These are phyloP conservation scores for Puntigrus tetrazona DNA, from an alignment of 2,113 vertebrate genomes.

Conservation along the genomic window DNA sequence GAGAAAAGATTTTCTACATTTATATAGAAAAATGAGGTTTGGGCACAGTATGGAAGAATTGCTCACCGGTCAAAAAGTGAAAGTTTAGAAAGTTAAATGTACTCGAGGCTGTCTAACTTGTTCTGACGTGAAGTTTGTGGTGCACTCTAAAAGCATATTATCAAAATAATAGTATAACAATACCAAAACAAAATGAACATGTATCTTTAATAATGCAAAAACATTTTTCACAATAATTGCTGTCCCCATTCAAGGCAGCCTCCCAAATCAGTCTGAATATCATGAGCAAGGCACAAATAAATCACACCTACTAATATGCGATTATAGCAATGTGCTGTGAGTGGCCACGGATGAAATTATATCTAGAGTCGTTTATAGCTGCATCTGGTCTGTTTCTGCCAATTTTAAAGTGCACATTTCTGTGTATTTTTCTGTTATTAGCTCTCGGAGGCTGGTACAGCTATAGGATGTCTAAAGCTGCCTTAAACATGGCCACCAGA, in stretches of 20 bases:
- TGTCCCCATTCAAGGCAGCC: background rate
- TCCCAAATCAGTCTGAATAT: background rate
- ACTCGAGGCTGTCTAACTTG: background rate
- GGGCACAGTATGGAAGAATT: background rate
- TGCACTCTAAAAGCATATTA: too few species aligned
- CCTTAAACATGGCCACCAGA: conserved; percentile 74
- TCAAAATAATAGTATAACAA: too few species aligned
- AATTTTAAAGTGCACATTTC: background rate
- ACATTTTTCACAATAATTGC: background rate
- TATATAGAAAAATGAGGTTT: background rate
- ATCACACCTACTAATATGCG: background rate
- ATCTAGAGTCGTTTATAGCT: background rate
- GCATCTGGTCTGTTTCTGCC: background rate
- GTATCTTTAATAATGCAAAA: background rate
- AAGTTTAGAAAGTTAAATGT: background rate
- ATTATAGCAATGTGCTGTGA: background rate
- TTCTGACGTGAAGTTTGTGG: background rate
- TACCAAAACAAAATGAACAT: background rate
- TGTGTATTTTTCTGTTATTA: conserved; percentile 36
- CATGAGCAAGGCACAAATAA: background rate
- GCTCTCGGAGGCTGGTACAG: conserved; percentile 74
- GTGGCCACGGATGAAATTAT: background rate
- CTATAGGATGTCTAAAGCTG: conserved; percentile 73
- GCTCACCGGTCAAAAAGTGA: background rate
- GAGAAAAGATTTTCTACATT: background rate